Conservation (phyloP, 2,113 vertebrate genomes). For the Menidia beryllina region DNA sequence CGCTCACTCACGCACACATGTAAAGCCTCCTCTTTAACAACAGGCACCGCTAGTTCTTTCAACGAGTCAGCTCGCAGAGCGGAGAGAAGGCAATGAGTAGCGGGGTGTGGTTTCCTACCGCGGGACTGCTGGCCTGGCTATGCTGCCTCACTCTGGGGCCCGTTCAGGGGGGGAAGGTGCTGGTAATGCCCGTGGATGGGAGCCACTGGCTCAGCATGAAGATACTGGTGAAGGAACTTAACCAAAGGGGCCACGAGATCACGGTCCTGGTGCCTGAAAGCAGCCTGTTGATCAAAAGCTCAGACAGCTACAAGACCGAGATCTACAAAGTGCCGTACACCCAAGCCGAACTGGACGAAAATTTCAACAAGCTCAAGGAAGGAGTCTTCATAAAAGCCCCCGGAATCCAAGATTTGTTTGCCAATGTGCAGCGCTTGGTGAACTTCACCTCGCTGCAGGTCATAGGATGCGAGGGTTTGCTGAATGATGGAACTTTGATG, state of each 20-base stretch:
- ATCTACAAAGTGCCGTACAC: conserved; percentile 72
- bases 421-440: conserved; percentile 50
- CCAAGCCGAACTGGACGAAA: conserved; percentile 59
- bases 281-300: conserved; percentile 66
- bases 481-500: conserved; percentile 79
- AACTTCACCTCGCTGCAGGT: conserved; percentile 65
- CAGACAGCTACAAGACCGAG: conserved; percentile 62
- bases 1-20: conserved; percentile 1
- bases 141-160: conserved; percentile 54
- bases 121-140: conserved; percentile 67
- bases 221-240: conserved; percentile 83
- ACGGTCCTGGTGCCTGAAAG: conserved; percentile 82
- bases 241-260: conserved; percentile 80
- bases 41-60: conserved; percentile 12
- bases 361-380: not conserved
- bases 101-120: conserved; percentile 43
- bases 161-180: conserved; percentile 77
- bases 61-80: conserved; percentile 9
- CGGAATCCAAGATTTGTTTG: conserved; percentile 11
- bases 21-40: conserved; percentile 24
- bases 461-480: conserved; percentile 70
- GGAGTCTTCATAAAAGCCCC: conserved; percentile 41
- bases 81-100: conserved; percentile 54
- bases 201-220: conserved; percentile 92
- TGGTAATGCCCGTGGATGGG: conserved; percentile 85